Percentiles rank a stretch among this genome's conserved stretches.
Evolutionary conservation across 2,113 vertebrate species (phyloP).

Genomic region (Procavia capensis): DNA sequence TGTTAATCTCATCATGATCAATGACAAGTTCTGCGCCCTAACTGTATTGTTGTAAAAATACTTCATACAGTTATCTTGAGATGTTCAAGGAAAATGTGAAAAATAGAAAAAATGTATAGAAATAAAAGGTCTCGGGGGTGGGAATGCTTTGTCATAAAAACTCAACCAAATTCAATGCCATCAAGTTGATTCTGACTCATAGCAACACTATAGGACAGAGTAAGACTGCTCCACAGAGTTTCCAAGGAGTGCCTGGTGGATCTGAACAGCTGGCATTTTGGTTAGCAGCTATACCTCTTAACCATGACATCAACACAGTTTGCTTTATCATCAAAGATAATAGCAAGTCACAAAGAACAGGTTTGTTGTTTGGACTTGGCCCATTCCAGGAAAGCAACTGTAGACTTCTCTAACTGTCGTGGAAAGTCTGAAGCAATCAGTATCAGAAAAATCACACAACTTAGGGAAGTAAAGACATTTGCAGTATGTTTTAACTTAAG

Average conservation of each 20-base stretch:
- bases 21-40: not conserved
- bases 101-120: not conserved
- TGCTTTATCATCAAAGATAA: not conserved
- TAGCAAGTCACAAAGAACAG: not conserved
- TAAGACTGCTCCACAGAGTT: too few relatives aligned
- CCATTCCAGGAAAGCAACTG: not conserved
- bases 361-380: not conserved
- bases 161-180: too few relatives aligned
- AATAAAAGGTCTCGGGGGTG: too few relatives aligned
- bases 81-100: not conserved
- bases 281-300: too few relatives aligned
- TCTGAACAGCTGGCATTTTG: too few relatives aligned
- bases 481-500: not conserved
- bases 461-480: not conserved
- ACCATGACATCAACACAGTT: too few relatives aligned
- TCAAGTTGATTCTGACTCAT: too few relatives aligned
- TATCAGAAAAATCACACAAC: conserved; percentile 8
- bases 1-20: not conserved
- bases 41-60: not conserved
- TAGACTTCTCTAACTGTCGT: not conserved
- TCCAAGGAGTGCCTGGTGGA: too few relatives aligned
- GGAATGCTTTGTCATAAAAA: too few relatives aligned
- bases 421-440: conserved; percentile 4
- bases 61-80: not conserved
- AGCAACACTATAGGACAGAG: too few relatives aligned